Evolutionary conservation across 2,888 invertebrate genomes (phyloP).

Genomic region (Panopea generosa): DNA sequence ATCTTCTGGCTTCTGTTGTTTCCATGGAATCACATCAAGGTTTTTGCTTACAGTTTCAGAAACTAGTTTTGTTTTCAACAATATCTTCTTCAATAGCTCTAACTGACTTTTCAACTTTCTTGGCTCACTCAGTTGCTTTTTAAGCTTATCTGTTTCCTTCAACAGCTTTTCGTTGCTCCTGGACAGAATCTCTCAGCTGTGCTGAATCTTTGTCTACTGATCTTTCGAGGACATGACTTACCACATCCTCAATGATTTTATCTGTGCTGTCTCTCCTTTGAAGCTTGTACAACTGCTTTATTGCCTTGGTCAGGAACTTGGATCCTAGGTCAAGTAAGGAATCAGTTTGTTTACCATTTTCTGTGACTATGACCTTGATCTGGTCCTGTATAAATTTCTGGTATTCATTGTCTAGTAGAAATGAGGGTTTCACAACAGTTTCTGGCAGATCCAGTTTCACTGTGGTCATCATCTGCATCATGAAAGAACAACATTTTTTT

Average conservation of each 20-base stretch:
- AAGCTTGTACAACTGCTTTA: constrained; percentile 13
- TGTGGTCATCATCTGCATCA: constrained; percentile 62
- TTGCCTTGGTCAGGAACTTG: constrained; percentile 16
- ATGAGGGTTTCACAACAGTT: constrained; percentile 54
- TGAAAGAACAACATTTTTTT: not conserved
- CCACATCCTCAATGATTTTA: constrained; percentile 38
- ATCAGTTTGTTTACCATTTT: constrained; percentile 35
- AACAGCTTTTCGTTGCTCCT: constrained; percentile 4
- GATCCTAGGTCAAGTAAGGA: constrained; percentile 42
- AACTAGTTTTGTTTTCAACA: not conserved
- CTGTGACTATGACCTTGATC: constrained; percentile 43
- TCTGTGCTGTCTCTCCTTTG: constrained; percentile 14
- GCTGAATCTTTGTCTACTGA: constrained; percentile 9
- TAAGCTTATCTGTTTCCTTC: not conserved
- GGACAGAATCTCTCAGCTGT: not conserved
- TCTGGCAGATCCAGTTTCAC: constrained; percentile 54
- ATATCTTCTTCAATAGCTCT: constrained; percentile 3
- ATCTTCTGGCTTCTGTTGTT: constrained; percentile 35
- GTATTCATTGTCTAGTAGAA: constrained; percentile 56
- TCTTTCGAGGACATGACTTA: constrained; percentile 48
- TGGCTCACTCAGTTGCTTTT: not conserved
- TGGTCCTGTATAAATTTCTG: constrained; percentile 55
- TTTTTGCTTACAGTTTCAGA: not conserved
- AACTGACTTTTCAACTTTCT: not conserved
- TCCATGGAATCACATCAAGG: constrained; percentile 8